Conservation (phyloP, 23 tunicate genomes). For the Halocynthia aurantium region DNA sequence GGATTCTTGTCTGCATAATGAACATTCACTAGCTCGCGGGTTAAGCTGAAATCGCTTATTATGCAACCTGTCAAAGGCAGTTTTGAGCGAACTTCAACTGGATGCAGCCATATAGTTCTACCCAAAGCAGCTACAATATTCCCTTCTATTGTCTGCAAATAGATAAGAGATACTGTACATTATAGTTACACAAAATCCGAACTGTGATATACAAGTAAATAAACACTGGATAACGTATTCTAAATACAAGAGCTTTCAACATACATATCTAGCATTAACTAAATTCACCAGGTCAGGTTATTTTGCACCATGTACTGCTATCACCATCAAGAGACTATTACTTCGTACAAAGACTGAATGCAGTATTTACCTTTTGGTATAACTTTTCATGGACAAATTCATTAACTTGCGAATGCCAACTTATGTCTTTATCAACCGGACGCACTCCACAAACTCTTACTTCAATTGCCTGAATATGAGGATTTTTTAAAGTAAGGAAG, state of each 20-base stretch:
- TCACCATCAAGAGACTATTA: not conserved
- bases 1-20: slow-evolving; percentile 52
- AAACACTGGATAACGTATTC: too few relatives aligned
- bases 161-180: not conserved
- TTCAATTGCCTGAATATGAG: slow-evolving; percentile 37
- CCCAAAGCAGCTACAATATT: slow-evolving; percentile 43
- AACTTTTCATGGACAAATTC: slow-evolving; percentile 48
- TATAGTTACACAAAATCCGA: too few relatives aligned
- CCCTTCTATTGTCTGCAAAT: slow-evolving; percentile 51
- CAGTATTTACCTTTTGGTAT: slow-evolving; percentile 37
- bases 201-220: too few relatives aligned
- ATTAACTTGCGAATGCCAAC: slow-evolving; percentile 52
- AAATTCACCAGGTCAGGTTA: too few relatives aligned
- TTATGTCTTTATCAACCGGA: slow-evolving; percentile 59
- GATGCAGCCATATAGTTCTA: slow-evolving; percentile 64
- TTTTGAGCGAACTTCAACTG: slow-evolving; percentile 63
- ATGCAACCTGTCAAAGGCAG: slow-evolving; percentile 36
- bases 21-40: slow-evolving; percentile 31
- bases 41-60: slow-evolving; percentile 48
- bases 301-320: too few relatives aligned
- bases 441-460: slow-evolving; percentile 27
- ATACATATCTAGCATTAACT: too few relatives aligned
- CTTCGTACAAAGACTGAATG: too few relatives aligned
- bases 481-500: not conserved
- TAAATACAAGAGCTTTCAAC: too few relatives aligned